Evolutionary conservation across 2,113 vertebrate genomes (phyloP), one percentile per base, ranked within the genome.

Genomic region (Epinephelus moara): DNA sequence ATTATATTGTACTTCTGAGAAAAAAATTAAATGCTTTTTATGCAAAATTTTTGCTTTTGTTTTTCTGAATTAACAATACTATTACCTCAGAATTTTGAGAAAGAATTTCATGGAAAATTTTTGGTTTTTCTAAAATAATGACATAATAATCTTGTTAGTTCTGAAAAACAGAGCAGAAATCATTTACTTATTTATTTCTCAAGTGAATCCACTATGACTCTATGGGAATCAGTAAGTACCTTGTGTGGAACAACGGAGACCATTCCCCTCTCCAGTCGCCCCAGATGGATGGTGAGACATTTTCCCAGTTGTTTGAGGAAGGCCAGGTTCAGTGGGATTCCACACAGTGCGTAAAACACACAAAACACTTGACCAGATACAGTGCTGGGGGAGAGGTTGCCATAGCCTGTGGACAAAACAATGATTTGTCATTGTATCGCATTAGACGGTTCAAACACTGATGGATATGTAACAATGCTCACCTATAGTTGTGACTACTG

Each of bases 401-500:
- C 97, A 1, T 97, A 99, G 11, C 97, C 98, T 99, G 86, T 1
- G 17, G 64, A 82, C 10, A 50, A 75, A 10, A 45, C 1, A 21
- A 55, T 1, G 4, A 6, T 14, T 30, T 11, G 53, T 70, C 50
- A 10, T 11, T 10, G 50, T 3, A 27, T 23, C 2, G 23, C 40
- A 62, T 10, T 1, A 6, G 2, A 70, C 11, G 9, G 21, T 49
- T 33, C 3, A 71, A 25, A 52, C 4, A 4, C 6, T 40, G 1
- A 49, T 40, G 1, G 30, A 62, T 5, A 6, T 21, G 4, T n/a
- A 6, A 11, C 45, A 53, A 66, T 69, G 59, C 91, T 96, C 94
- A 97, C 97, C 97, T 93, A 98, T 97, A 56, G 97, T 98, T 63
- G 98, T 98, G 91, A 98, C 93, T 0, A 98, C 97, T 0, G 97